Conservation (phyloP, 2,113 vertebrate species). For the Aphyosemion australe region DNA sequence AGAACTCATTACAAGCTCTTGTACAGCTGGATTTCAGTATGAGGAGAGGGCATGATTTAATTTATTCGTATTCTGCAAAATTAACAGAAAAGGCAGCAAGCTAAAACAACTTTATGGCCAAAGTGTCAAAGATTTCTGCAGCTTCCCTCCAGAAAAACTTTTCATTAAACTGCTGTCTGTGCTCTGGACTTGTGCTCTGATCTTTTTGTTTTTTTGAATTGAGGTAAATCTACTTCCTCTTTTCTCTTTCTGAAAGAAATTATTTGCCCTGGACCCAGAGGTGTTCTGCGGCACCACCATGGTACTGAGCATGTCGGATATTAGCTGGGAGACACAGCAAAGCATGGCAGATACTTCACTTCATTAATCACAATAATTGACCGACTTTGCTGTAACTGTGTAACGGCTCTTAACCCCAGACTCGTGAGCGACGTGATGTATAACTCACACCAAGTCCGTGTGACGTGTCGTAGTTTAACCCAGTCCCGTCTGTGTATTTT, state of each 20-base stretch:
- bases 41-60: no score
- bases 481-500: conserved; percentile 36
- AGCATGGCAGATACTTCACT: conserved; percentile 71
- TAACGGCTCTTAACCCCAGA: conserved; percentile 50
- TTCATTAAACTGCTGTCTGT: conserved; percentile 10
- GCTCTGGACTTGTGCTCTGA: conserved; percentile 28
- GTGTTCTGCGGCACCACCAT: conserved; percentile 76
- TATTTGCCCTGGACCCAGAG: conserved; percentile 79
- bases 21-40: no score
- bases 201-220: conserved; percentile 34
- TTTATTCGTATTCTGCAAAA: no score
- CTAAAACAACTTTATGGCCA: no score
- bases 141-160: not conserved
- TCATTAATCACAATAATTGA: conserved; percentile 60
- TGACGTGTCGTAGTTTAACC: conserved; percentile 20
- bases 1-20: no score
- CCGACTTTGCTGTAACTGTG: conserved; percentile 23
- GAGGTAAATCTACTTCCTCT: conserved; percentile 59
- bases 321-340: conserved; percentile 62
- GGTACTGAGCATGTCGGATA: conserved; percentile 72
- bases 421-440: conserved; percentile 35
- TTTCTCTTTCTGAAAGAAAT: conserved; percentile 78
- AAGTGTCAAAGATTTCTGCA: no score
- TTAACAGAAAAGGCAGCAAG: no score
- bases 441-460: conserved; percentile 37